These are phyloP conservation scores for Thelaira solivaga DNA, from an alignment of 2,888 invertebrate species.

Conservation along the genomic window DNA sequence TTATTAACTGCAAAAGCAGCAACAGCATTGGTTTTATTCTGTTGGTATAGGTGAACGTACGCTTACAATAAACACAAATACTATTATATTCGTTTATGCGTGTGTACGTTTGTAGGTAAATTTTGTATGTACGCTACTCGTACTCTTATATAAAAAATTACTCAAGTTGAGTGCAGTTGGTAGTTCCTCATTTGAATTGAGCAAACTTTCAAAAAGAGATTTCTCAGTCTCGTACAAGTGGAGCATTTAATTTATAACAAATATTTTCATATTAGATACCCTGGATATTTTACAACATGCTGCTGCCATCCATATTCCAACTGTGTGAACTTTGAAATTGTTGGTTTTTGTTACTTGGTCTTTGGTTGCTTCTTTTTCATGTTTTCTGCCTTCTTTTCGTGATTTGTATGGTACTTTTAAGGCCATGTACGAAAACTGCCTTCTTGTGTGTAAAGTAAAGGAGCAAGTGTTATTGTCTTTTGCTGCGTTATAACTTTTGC, in stretches of 20 bases:
- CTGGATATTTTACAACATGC: constrained; percentile 45
- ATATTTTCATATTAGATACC: constrained; percentile 21
- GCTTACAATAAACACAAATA: constrained; percentile 29
- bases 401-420: constrained; percentile 6
- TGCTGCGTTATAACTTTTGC: not conserved
- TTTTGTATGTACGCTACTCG: not conserved
- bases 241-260: no score
- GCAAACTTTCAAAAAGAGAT: not conserved
- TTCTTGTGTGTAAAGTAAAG: constrained; percentile 11
- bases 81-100: not conserved
- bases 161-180: constrained; percentile 16
- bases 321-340: not conserved
- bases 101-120: not conserved
- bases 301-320: not conserved
- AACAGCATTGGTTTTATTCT: constrained; percentile 43
- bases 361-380: not conserved
- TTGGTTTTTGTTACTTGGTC: constrained; percentile 5
- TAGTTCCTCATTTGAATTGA: not conserved
- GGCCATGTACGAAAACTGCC: constrained; percentile 17
- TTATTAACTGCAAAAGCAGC: constrained; percentile 28
- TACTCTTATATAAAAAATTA: not conserved
- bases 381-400: not conserved
- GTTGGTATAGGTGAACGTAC: constrained; percentile 53
- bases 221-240: not conserved
- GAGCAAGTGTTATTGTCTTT: constrained; percentile 14